These are phyloP conservation scores for Cephus sareptanus DNA, from an alignment of 2,888 invertebrate genomes.

Conservation along the genomic window DNA sequence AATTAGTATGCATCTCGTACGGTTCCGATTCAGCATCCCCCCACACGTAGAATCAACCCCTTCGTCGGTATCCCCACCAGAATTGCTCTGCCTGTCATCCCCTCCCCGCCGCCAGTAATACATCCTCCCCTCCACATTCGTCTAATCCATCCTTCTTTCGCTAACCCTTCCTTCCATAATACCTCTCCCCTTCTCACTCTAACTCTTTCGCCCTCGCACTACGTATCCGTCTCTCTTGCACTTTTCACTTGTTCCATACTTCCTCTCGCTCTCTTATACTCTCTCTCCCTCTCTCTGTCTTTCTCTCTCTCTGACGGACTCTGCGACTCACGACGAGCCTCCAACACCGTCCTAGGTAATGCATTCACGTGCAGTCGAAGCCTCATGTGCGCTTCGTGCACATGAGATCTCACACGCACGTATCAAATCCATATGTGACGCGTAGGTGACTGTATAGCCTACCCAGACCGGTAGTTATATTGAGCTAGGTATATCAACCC, in stretches of 20 bases:
- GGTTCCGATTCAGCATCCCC: not conserved
- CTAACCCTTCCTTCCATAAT: conserved; percentile 10
- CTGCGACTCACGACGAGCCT: conserved; percentile 5
- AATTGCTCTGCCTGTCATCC: conserved; percentile 13
- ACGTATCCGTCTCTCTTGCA: conserved; percentile 12
- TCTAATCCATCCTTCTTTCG: conserved; percentile 10
- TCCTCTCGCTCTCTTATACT: conserved; percentile 1
- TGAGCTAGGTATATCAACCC: not conserved
- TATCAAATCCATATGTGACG: not conserved
- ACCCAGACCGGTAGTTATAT: not conserved
- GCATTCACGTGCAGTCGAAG: conserved; percentile 7
- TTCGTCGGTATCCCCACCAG: not conserved
- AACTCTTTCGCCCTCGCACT: conserved; percentile 12
- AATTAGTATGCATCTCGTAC: conserved; percentile 53
- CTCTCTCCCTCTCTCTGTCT: conserved; percentile 1
- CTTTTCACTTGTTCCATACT: conserved; percentile 5
- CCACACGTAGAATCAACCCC: not conserved
- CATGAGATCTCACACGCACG: not conserved
- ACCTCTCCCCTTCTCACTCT: not conserved
- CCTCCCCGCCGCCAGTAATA: conserved; percentile 25
- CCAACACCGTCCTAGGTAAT: conserved; percentile 1
- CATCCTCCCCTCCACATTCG: conserved; percentile 16
- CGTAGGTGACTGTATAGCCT: not conserved
- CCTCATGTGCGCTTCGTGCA: not conserved
- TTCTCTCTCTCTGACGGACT: not conserved